These are phyloP conservation scores for Coelopa frigida DNA, from an alignment of 1,140 invertebrate species.

Conservation along the genomic window DNA sequence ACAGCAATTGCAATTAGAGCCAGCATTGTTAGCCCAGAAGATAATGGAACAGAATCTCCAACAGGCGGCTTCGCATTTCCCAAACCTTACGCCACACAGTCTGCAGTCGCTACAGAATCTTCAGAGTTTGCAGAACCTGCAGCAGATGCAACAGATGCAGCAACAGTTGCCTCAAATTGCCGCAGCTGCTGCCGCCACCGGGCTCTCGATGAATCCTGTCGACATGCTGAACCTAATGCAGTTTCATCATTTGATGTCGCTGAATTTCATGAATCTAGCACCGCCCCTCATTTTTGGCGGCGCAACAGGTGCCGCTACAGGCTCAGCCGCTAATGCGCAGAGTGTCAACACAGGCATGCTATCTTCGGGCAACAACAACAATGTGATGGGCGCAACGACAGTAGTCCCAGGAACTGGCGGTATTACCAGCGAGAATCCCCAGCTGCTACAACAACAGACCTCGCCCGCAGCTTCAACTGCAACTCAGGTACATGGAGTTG, in stretches of 20 bases:
- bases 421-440: too few relatives aligned
- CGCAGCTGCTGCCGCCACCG: constrained; percentile 19
- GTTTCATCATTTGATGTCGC: constrained; percentile 58
- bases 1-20: constrained; percentile 24
- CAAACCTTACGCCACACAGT: constrained; percentile 4
- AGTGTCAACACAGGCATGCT: neutral
- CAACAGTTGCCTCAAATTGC: constrained; percentile 26
- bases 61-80: constrained; percentile 8
- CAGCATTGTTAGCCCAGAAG: constrained; percentile 64
- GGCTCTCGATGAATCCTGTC: constrained; percentile 33
- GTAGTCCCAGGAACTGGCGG: too few relatives aligned
- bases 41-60: constrained; percentile 44
- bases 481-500: too few relatives aligned
- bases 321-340: constrained; percentile 17
- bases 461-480: too few relatives aligned
- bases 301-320: neutral
- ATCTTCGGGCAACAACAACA: neutral
- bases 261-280: constrained; percentile 44
- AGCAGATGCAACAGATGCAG: constrained; percentile 31
- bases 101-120: constrained; percentile 9
- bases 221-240: constrained; percentile 75
- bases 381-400: neutral
- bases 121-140: constrained; percentile 19
- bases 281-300: constrained; percentile 41
- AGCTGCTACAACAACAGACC: too few relatives aligned